Base-by-base conservation (phyloP, 2,888 invertebrate species). In the Hyles lineata region DNA sequence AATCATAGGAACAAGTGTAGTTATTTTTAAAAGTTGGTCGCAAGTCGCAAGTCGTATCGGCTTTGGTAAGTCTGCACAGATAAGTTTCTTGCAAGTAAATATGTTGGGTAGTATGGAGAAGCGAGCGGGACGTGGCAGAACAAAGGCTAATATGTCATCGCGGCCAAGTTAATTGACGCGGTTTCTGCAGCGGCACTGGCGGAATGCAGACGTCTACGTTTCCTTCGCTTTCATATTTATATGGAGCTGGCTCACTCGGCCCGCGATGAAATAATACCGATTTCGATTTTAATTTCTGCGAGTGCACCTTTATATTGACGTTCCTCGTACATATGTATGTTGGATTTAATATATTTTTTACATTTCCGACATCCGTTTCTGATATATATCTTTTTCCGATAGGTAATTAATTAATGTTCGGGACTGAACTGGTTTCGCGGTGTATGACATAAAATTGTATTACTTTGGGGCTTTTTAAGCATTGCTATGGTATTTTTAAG, bases 131-230 rank as follows among this genome's bases (percentile, higher is more conserved):
- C 75, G 79, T 78, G 80, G 76, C 75, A 85, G 91, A 92, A 93
- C 93, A 93, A 93, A 93, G 92, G 92, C 91, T 92, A 93, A 94
- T 94, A 93, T 93, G 94, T 94, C 94, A 94, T 93, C 90, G 90
- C 82, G 88, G 88, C 87, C 89, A 89, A 92, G 91, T 93, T 94
- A 94, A 94, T 94, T 94, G 94, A 94, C 94, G 93, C 90, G 91
- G 93, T 91, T 94, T 94, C 94, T 94, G 94, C 84, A 89, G 87
- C 89, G 87, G 88, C 88, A 90, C 90, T 87, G 76, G 91, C 88
- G 91, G 91, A 92, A 92, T 90, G 91, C 90, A 93, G 89, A 90
- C 91, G 92, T 92, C 91, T 89, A 86, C 87, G 87, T 89, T 93
- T 92, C 92, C 92, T 91, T 80, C 84, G 88, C 87, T 91, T 90